Evolutionary conservation across 2,113 vertebrate species (phyloP), one percentile per base, ranked within the genome.

Genomic region (Anoplopoma fimbria): DNA sequence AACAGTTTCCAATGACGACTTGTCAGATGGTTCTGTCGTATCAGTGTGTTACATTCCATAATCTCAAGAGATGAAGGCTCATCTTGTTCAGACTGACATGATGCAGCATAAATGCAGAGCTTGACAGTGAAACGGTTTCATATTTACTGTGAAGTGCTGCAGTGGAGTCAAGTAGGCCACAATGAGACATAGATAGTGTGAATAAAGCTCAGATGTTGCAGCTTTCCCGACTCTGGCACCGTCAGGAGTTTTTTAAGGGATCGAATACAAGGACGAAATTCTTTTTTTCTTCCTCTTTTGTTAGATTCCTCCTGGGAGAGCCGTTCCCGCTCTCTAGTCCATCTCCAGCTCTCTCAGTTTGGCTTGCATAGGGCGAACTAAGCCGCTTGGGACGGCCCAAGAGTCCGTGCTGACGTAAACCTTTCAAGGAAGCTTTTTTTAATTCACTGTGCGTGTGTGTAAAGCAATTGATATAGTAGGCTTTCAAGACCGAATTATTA

Each of bases 361-460:
- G 17, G 53, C 51, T 82, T 81, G 80, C 83, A 78, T 68, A 65
- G 77, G 74, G 65, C 42, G 3, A 69, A 70, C 53, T 84, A 81
- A 91, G 85, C 86, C 42, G 19, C 82, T 87, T 71, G 88, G 85
- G 81, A 87, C 27, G 45, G 63, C 74, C 84, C 69, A 27, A 72
- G 78, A 77, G 80, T 83, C 87, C 49, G 2, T 25, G 64, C 81
- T 88, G 87, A 93, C 60, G 69, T 72, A 88, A 88, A 90, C 78
- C 90, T 91, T 92, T 91, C 75, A 89, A 65, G 60, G 34, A 82
- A 36, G 81, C 70, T 88, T 87, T 77, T 77, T 86, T 67, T 86
- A 83, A 83, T 79, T 88, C 79, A 64, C 63, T 77, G 65, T 81
- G 75, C 33, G 62, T 67, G 76, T 72, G 58, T 63, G 49, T 70